Evolutionary conservation across 2,797 vertebrate genomes (phyloP).

Genomic region (Enteromius paludinosus): DNA sequence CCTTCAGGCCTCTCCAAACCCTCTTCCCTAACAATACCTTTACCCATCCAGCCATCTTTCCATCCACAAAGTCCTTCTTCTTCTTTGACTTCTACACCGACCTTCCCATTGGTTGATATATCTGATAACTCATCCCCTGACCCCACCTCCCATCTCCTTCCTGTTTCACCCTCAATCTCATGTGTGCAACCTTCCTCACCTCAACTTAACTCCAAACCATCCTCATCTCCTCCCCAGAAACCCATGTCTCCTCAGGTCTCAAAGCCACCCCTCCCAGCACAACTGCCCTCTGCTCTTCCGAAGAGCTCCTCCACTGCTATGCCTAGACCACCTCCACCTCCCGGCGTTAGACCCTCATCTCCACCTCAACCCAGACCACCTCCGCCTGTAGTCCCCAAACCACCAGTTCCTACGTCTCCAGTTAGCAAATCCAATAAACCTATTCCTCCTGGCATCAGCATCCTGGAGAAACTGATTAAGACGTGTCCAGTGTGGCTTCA

Average conservation of each 20-base stretch:
- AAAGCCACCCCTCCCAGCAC: conserved; percentile 58
- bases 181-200: conserved; percentile 22
- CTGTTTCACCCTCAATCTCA: conserved; percentile 13
- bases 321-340: conserved; percentile 59
- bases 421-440: conserved; percentile 28
- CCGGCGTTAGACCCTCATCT: conserved; percentile 46
- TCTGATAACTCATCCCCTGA: conserved; percentile 14
- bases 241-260: conserved; percentile 40
- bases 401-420: not conserved
- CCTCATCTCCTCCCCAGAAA: conserved; percentile 13
- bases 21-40: conserved; percentile 24
- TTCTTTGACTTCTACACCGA: conserved; percentile 22
- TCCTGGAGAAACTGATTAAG: conserved; percentile 85
- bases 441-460: conserved; percentile 69
- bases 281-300: conserved; percentile 51
- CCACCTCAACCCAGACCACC: conserved; percentile 42
- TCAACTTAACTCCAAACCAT: conserved; percentile 27
- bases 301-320: conserved; percentile 31
- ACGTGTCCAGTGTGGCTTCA: conserved; percentile 89
- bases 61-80: conserved; percentile 26
- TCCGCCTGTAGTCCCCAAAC: conserved; percentile 15
- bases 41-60: conserved; percentile 5
- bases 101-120: conserved; percentile 48
- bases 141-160: not conserved
- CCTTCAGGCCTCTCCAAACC: conserved; percentile 60